Evolutionary conservation across 1,140 invertebrate genomes (phyloP).

Genomic region (Pectinophora gossypiella): DNA sequence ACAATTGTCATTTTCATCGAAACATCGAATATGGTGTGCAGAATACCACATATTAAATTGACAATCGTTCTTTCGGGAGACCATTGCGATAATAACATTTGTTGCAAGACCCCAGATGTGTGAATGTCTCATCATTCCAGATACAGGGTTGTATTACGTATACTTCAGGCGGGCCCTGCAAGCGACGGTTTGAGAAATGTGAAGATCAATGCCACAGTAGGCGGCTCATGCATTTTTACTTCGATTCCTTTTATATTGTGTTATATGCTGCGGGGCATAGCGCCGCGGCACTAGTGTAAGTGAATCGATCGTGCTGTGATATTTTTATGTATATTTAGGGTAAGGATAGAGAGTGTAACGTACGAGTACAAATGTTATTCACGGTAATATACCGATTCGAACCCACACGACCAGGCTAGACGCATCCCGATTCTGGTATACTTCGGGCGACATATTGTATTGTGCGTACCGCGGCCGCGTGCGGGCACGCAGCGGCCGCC

Average conservation of each 20-base stretch:
- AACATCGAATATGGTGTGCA: no score
- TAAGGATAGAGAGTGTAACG: not conserved
- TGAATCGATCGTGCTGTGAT: constrained; percentile 3
- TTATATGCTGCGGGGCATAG: not conserved
- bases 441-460: not conserved
- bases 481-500: not conserved
- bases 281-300: constrained; percentile 1
- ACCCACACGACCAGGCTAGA: not conserved
- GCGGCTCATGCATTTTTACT: not conserved
- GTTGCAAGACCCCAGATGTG: no score
- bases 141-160: not conserved
- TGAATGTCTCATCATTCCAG: not conserved
- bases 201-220: not conserved
- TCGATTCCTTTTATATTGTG: not conserved
- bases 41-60: no score
- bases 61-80: no score
- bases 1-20: no score
- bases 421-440: not conserved
- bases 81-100: no score
- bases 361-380: constrained; percentile 3
- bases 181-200: not conserved
- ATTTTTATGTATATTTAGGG: constrained; percentile 3
- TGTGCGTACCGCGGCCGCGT: not conserved
- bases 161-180: not conserved
- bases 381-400: not conserved